Percentiles rank a stretch among this genome's conserved stretches.
Conservation (phyloP, 2,113 vertebrate genomes). For the Mobula hypostoma region DNA sequence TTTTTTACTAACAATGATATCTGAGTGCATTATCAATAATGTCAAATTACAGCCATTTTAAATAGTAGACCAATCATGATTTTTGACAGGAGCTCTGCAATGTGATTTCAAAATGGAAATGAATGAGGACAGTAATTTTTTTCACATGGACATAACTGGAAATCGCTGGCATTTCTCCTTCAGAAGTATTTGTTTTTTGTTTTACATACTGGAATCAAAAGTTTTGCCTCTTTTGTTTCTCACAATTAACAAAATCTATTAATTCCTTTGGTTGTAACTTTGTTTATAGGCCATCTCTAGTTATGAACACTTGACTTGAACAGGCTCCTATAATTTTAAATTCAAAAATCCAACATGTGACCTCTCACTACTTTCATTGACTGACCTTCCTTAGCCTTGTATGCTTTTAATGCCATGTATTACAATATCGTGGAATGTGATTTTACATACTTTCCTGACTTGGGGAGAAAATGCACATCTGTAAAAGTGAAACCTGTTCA, state of each 20-base stretch:
- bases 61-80: not conserved
- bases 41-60: not conserved
- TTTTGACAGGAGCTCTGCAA: not conserved
- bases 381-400: too few species aligned
- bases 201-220: constrained; percentile 80
- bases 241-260: constrained; percentile 87
- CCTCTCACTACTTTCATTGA: too few species aligned
- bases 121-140: not conserved
- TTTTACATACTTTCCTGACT: too few species aligned
- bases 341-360: too few species aligned
- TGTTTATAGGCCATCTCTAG: constrained; percentile 54
- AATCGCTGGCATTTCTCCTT: not conserved
- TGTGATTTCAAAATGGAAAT: not conserved
- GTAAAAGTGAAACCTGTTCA: too few species aligned
- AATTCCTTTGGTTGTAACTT: constrained; percentile 93
- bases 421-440: too few species aligned
- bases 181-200: not conserved
- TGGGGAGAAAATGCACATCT: too few species aligned
- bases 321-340: too few species aligned
- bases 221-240: constrained; percentile 86
- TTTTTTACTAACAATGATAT: not conserved
- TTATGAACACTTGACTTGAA: too few species aligned
- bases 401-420: too few species aligned
- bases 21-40: not conserved
- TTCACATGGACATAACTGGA: constrained; percentile 9